Evolutionary conservation across 2,797 vertebrate genomes (phyloP).

Genomic region (Hemibagrus guttatus): DNA sequence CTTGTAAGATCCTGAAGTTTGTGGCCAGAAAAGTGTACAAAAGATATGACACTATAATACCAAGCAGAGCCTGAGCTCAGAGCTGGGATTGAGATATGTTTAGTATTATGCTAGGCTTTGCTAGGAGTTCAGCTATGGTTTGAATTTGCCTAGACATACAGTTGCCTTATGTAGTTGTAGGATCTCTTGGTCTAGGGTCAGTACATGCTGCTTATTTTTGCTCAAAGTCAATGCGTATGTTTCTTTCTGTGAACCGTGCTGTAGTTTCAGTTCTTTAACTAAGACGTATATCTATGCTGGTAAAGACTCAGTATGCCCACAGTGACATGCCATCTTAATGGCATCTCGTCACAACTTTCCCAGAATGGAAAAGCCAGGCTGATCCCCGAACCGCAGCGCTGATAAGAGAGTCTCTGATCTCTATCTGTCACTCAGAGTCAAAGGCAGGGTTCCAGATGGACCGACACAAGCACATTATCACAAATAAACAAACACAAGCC

Average conservation of each 20-base stretch:
- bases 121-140: neutral
- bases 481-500: slow-evolving; percentile 48
- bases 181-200: neutral
- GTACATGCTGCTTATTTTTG: neutral
- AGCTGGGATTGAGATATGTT: neutral
- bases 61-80: neutral
- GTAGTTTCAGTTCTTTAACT: slow-evolving; percentile 5
- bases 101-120: neutral
- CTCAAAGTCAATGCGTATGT: neutral
- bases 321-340: slow-evolving; percentile 58
- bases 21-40: neutral
- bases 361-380: slow-evolving; percentile 53
- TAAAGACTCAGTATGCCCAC: slow-evolving; percentile 53
- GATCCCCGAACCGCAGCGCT: slow-evolving; percentile 48
- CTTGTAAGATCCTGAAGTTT: neutral
- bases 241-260: neutral
- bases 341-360: slow-evolving; percentile 50
- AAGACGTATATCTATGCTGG: slow-evolving; percentile 28
- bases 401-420: slow-evolving; percentile 75
- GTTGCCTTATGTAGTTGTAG: too few species aligned
- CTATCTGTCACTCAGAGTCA: slow-evolving; percentile 76
- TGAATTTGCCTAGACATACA: neutral
- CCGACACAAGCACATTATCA: slow-evolving; percentile 42
- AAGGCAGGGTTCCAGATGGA: slow-evolving; percentile 61
- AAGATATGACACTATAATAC: neutral